A percentile compares a stretch with the other conserved stretches of the same genome.
phyloP scores from a whole-genome alignment of 2,797 vertebrate genomes.

The Ctenosaura bakeri region DNA sequence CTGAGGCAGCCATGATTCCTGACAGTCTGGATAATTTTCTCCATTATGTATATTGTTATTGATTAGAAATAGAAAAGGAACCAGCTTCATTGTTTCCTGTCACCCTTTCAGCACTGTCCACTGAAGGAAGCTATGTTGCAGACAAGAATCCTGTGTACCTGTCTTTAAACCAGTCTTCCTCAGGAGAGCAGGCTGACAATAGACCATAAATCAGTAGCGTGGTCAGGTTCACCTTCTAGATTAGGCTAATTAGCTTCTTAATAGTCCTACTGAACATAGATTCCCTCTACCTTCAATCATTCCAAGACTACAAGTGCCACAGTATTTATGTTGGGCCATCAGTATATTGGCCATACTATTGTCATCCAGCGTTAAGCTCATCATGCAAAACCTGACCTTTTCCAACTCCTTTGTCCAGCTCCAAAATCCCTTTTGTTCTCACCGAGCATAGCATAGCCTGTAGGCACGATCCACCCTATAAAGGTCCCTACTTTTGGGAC shows the following conservation, averaged over 20 bases:
- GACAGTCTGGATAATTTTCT: background rate
- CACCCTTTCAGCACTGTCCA: background rate
- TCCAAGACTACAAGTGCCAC: background rate
- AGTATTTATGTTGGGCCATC: too few relatives aligned
- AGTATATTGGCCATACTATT: too few relatives aligned
- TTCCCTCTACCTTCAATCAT: background rate
- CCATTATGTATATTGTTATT: too few relatives aligned
- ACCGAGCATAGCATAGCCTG: too few relatives aligned
- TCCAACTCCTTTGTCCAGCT: too few relatives aligned
- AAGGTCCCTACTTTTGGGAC: too few relatives aligned
- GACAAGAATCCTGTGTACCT: background rate
- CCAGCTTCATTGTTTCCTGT: background rate
- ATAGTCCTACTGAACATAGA: background rate
- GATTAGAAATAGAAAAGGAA: background rate
- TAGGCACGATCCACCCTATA: too few relatives aligned
- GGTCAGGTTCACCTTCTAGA: slow-evolving; percentile 19
- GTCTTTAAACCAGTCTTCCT: background rate
- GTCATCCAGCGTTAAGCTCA: too few relatives aligned
- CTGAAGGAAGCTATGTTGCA: background rate
- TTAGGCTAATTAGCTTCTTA: slow-evolving; percentile 29
- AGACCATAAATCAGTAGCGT: background rate
- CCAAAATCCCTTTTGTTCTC: too few relatives aligned
- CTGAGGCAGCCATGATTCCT: background rate
- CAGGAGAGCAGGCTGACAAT: background rate
- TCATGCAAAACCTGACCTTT: too few relatives aligned